phyloP scores from a whole-genome alignment of 2,113 vertebrate species.

The Mugil cephalus region DNA sequence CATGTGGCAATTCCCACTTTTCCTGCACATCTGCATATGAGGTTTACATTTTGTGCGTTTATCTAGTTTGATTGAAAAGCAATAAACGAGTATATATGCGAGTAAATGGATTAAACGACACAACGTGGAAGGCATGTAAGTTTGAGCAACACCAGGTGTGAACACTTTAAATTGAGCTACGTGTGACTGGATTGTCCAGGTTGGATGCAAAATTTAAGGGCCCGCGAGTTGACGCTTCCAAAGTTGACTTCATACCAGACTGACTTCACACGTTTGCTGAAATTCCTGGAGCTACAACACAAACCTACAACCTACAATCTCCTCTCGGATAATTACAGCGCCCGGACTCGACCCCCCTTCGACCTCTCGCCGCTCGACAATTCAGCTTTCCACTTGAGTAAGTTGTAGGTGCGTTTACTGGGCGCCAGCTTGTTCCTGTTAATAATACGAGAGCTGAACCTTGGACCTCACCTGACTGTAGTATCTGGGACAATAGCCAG shows the following conservation, averaged over 20 bases:
- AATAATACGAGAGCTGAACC: constrained; percentile 87
- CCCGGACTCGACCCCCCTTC: constrained; percentile 38
- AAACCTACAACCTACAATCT: too few species aligned
- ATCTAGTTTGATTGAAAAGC: not conserved
- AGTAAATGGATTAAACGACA: too few species aligned
- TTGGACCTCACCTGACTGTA: constrained; percentile 89
- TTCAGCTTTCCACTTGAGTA: constrained; percentile 84
- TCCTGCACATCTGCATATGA: constrained; percentile 62
- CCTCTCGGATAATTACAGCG: constrained; percentile 59
- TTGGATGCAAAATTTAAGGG: too few species aligned
- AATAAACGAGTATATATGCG: too few species aligned
- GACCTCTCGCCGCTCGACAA: constrained; percentile 68
- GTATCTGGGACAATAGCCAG: constrained; percentile 88
- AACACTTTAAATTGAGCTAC: too few species aligned
- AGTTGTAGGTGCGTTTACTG: constrained; percentile 86
- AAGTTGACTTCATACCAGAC: too few species aligned
- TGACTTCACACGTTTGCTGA: too few species aligned
- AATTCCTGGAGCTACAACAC: too few species aligned
- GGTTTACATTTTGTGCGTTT: constrained; percentile 29
- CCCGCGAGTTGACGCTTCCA: too few species aligned
- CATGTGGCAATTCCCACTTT: constrained; percentile 49
- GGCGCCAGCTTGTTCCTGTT: constrained; percentile 89
- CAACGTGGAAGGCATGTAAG: too few species aligned
- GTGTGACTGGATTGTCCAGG: too few species aligned
- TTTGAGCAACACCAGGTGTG: too few species aligned